Evolutionary conservation across 2,113 vertebrate genomes (phyloP), one percentile per base, ranked within the genome.

Genomic region (Lampris megalopsis): DNA sequence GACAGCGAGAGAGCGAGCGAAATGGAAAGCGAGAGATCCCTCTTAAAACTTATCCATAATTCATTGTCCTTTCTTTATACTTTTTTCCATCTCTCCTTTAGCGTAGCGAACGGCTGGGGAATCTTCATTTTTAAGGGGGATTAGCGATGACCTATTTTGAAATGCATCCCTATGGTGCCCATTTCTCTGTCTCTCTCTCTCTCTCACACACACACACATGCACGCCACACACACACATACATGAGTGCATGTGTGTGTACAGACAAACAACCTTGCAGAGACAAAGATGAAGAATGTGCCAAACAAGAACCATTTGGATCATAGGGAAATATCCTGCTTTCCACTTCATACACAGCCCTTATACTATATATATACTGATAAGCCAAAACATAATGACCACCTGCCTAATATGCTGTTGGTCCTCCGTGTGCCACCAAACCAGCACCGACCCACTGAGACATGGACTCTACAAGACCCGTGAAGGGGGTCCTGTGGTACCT

Each of bases 21-120:
- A 54, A 67, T 47, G 73, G 80, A 82, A 84, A 82, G 63, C 52
- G 70, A 75, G 81, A 89, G 85, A 85, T 88, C 85, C 80, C 77
- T 90, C 86, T 92, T 88, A 89, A 88, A 88, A 86, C 77, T n/a
- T 84, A 93, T 93, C 90, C 87, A 94, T 93, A 89, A 94, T 94
- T 93, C 87, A 94, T 92, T 77, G 63, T 78, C 66, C 78, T 86
- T 76, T 79, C 75, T 80, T 85, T 63, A 45, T 59, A 78, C 67
- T 79, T 68, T 37, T 73, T 75, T 79, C 56, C 24, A 24, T 83
- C 63, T 80, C 56, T 70, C 68, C 77, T 80, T 84, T 54, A 76
- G 73, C 82, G 56, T 77, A 71, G 63, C 45, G 77, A 70, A 63
- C 5, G 48, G 62, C 74, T 67, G 70, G 78, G 63, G 72, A 73